phyloP scores from a whole-genome alignment of 2,113 vertebrate genomes.

The Oryzias celebensis region DNA sequence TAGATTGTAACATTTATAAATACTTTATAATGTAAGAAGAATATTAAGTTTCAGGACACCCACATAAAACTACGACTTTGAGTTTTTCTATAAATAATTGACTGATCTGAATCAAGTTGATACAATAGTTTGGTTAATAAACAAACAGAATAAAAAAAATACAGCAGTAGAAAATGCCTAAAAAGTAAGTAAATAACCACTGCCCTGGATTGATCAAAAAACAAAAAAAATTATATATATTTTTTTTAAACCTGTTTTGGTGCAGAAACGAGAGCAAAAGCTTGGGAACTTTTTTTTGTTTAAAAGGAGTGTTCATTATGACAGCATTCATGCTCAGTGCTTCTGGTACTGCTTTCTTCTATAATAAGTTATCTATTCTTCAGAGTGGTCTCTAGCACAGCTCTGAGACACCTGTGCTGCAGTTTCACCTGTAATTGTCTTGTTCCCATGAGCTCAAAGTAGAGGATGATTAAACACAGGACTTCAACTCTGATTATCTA shows the following conservation, averaged over 20 bases:
- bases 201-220: too few relatives aligned
- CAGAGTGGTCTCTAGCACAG: conserved; percentile 27
- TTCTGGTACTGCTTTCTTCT: conserved; percentile 20
- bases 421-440: conserved; percentile 62
- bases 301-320: not conserved
- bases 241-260: not conserved
- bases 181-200: not conserved
- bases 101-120: too few relatives aligned
- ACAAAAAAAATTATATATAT: not conserved
- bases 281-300: conserved; percentile 8
- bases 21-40: too few relatives aligned
- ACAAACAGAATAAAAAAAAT: too few relatives aligned
- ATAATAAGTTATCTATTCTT: conserved; percentile 31
- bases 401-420: conserved; percentile 36
- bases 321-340: conserved; percentile 13
- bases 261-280: conserved; percentile 5
- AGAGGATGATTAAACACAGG: conserved; percentile 53
- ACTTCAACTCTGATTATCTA: conserved; percentile 70
- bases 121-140: too few relatives aligned
- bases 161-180: too few relatives aligned
- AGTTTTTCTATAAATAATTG: too few relatives aligned
- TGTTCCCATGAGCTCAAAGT: conserved; percentile 39
- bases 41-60: too few relatives aligned
- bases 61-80: too few relatives aligned
- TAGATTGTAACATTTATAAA: not conserved